These are phyloP conservation scores for Aspidiotus rigidus DNA, from an alignment of 2,888 invertebrate genomes.

Conservation along the genomic window DNA sequence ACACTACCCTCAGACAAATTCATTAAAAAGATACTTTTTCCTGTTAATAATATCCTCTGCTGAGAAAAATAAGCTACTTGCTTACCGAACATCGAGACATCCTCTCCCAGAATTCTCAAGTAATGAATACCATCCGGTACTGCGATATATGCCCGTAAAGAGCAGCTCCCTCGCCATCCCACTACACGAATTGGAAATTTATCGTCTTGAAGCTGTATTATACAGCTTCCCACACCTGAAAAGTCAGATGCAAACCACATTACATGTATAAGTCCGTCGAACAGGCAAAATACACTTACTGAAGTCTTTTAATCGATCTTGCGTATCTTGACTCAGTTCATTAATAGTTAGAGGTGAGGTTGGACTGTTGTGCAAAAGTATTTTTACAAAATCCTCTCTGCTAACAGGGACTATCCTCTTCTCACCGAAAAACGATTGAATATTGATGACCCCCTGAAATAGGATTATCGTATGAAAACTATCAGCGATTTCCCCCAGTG, in stretches of 20 bases:
- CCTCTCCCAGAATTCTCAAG: slow-evolving; percentile 72
- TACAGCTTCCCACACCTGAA: slow-evolving; percentile 34
- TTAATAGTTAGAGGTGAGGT: slow-evolving; percentile 72
- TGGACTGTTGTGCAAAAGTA: slow-evolving; percentile 59
- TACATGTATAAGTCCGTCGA: no score
- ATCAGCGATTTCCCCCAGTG: background rate
- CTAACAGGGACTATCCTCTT: slow-evolving; percentile 59
- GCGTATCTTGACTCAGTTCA: slow-evolving; percentile 57
- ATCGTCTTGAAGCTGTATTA: slow-evolving; percentile 40
- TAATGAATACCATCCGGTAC: slow-evolving; percentile 77
- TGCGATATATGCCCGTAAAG: slow-evolving; percentile 79
- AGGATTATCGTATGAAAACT: slow-evolving; percentile 14
- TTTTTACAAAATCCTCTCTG: slow-evolving; percentile 64
- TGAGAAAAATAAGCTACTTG: background rate
- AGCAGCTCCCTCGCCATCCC: slow-evolving; percentile 85
- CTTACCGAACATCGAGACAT: slow-evolving; percentile 73
- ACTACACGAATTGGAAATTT: slow-evolving; percentile 56
- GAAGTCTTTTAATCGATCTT: slow-evolving; percentile 57
- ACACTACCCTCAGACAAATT: no score
- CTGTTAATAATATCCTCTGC: background rate
- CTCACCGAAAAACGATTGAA: slow-evolving; percentile 59
- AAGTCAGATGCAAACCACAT: background rate
- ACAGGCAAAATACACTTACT: slow-evolving; percentile 49
- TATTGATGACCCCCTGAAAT: slow-evolving; percentile 58
- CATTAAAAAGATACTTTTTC: background rate